Evolutionary conservation across 2,113 vertebrate genomes (phyloP), one percentile per base, ranked within the genome.

Genomic region (Brachypteracias leptosomus): DNA sequence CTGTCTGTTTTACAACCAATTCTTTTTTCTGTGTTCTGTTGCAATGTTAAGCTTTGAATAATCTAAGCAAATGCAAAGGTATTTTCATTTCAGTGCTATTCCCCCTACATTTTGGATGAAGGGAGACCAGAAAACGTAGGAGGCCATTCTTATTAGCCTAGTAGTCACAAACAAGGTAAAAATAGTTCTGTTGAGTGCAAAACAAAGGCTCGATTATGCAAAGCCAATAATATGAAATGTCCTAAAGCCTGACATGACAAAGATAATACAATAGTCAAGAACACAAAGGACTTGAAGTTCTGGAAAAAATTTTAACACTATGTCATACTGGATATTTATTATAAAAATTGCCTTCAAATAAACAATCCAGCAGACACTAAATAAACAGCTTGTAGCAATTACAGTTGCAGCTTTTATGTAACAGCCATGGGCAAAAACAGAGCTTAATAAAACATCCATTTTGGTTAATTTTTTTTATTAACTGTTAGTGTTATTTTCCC

Each of bases 381-480:
- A 91, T 71, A 94, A 95, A 95, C 46, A 90, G 72, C 82, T 84
- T 84, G 44, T 86, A 88, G 46, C 61, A 89, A 90, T 94, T 88
- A 65, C 6, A 88, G 65, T 82, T 87, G 54, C 49, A 82, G 29
- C 51, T 93, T 90, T 91, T 91, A 90, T 74, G 13, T 55, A 91
- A 85, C 21, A 85, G 63, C 35, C 58, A 74, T 26, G 38, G 88
- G 26, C 59, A 91, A 62, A 94, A 83, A 6, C 33, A 91, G n/a
- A 91, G 16, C 36, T 84, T 78, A 92, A 72, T 38, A 80, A 63
- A 88, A 80, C 4, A 44, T 55, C 16, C 4, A 18, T 57, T 86
- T 90, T 51, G 11, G 19, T 42, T 3, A 38, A 28, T n/a, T n/a
- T n/a, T n/a, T n/a, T n/a, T n/a, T 15, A 66, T 11, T 35, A 63